phyloP scores from a whole-genome alignment of 2,888 invertebrate species.

The Glyphotaelius pellucidus region DNA sequence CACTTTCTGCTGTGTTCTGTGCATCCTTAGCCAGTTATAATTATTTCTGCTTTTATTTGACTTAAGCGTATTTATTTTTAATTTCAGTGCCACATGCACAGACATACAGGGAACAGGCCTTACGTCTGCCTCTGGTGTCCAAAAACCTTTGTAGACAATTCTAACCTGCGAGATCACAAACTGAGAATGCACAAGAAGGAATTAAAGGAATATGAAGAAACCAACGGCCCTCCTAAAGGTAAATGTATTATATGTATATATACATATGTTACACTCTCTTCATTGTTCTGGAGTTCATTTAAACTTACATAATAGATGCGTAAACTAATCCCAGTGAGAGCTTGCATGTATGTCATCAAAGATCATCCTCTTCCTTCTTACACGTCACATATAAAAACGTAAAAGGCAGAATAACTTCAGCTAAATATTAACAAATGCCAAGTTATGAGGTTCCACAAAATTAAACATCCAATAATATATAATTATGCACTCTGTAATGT shows the following conservation, averaged over 20 bases:
- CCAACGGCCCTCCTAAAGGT: conserved; percentile 55
- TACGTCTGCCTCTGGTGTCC: conserved; percentile 63
- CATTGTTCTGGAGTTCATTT: background rate
- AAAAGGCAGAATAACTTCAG: too few relatives aligned
- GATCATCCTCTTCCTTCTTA: too few relatives aligned
- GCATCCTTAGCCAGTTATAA: background rate
- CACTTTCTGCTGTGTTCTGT: too few relatives aligned
- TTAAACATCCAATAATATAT: too few relatives aligned
- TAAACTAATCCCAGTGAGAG: background rate
- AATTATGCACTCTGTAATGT: too few relatives aligned
- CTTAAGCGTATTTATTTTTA: background rate
- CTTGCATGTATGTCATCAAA: too few relatives aligned
- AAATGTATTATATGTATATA: background rate
- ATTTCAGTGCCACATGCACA: conserved; percentile 59
- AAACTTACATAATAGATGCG: background rate
- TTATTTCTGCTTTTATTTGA: background rate
- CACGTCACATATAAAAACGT: too few relatives aligned
- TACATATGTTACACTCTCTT: background rate
- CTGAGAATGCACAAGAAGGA: conserved; percentile 61
- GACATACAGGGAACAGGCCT: conserved; percentile 61
- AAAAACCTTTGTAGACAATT: conserved; percentile 63
- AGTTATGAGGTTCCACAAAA: too few relatives aligned
- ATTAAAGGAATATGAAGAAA: conserved; percentile 62
- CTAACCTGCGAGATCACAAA: conserved; percentile 62
- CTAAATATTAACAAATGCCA: too few relatives aligned